A percentile compares a stretch with the other conserved stretches of the same genome.
Evolutionary conservation across 2,113 vertebrate genomes (phyloP).

Genomic region (Hippocampus guttulatus): DNA sequence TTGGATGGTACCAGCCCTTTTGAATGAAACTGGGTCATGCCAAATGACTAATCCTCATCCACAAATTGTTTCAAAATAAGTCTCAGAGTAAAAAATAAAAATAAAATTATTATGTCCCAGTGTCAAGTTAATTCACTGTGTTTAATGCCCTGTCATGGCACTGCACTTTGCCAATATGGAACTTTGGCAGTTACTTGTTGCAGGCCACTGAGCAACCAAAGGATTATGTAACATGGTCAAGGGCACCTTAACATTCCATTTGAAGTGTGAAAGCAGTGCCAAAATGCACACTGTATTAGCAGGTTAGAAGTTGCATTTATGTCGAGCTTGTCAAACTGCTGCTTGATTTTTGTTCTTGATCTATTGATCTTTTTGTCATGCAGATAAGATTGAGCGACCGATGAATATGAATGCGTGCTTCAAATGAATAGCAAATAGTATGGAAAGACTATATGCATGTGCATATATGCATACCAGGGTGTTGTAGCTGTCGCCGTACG

Average conservation of each 20-base stretch:
- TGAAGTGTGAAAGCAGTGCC: neutral
- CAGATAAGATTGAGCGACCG: constrained; percentile 42
- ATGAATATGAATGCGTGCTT: constrained; percentile 62
- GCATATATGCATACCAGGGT: neutral
- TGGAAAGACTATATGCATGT: neutral
- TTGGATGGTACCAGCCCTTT: neutral
- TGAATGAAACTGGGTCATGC: constrained; percentile 4
- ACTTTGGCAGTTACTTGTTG: constrained; percentile 23
- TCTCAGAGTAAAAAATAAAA: constrained; percentile 5
- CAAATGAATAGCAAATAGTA: constrained; percentile 41
- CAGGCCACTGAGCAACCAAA: constrained; percentile 22
- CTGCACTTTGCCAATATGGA: constrained; percentile 1
- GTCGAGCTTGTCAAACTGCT: constrained; percentile 8
- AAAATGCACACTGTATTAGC: neutral
- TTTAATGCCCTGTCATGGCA: constrained; percentile 32
- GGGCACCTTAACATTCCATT: constrained; percentile 22
- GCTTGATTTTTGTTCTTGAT: constrained; percentile 29
- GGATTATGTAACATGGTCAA: constrained; percentile 36
- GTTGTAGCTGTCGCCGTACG: constrained; percentile 2
- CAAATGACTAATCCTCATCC: constrained; percentile 7
- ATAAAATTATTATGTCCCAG: neutral
- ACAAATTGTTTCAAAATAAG: constrained; percentile 11
- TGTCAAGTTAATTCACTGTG: constrained; percentile 18
- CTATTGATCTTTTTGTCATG: constrained; percentile 48
- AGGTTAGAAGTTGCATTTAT: neutral